Evolutionary conservation across 2,113 vertebrate genomes (phyloP), one percentile per base, ranked within the genome.

Genomic region (Callithrix jacchus): DNA sequence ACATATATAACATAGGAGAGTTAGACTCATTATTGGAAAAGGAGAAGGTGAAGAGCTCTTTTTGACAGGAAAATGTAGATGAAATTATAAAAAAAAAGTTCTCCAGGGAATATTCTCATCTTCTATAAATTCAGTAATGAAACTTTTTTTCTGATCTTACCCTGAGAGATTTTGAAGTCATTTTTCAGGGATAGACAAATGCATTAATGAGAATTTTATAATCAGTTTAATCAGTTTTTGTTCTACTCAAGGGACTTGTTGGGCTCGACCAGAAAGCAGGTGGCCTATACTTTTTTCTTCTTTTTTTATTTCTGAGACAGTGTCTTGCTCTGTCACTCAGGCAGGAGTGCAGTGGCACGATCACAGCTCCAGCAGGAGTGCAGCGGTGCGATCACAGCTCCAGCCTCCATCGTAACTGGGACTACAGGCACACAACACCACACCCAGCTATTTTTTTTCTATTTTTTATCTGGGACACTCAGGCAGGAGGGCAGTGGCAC

Each of bases 51-150:
- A 68, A 84, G 21, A 58, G 23, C 82, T 92, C 64, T 95, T 64
- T 85, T 45, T 88, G 92, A 82, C 37, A 52, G 37, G 61, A 74
- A 94, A 89, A 97, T 87, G n/a, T 64, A 89, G 87, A 47, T 91
- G 64, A 89, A 91, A 83, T 95, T 94, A 77, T 40, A 8, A n/a
- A 71, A 25, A 47, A 70, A 74, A 84, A 18, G 6, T 32, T 84
- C 58, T 89, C 71, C 52, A 74, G 83, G 87, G 87, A 68, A 42
- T 87, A 68, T 32, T 89, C 70, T 89, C 42, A 87, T 93, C 54
- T 35, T 93, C 45, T 61, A 49, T 45, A 89, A 52, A 86, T 91
- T 89, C 81, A 87, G 30, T 93, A 79, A 83, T 61, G 80, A 87
- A 89, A 89, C 47, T 45, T 37, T 40, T 68, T 92, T 77, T 27